Conservation (phyloP, 2,888 invertebrate genomes). For the Neuroscelio doddi region DNA sequence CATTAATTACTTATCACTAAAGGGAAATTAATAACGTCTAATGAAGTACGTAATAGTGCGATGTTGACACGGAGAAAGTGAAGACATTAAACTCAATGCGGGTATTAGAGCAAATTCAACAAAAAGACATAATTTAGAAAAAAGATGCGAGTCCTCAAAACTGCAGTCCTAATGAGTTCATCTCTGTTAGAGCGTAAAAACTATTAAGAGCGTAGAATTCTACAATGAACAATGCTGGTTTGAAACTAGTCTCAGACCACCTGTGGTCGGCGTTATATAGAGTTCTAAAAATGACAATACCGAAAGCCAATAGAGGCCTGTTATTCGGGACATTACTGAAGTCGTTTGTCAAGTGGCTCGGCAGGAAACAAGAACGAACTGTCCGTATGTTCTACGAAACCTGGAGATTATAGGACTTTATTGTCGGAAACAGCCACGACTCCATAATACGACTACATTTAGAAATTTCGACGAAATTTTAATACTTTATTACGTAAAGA, state of each 20-base stretch:
- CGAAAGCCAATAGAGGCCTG: conserved; percentile 55
- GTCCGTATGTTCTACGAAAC: conserved; percentile 48
- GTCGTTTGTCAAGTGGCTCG: conserved; percentile 60
- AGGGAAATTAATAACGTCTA: not conserved
- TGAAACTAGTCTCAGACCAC: conserved; percentile 47
- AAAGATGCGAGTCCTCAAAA: conserved; percentile 38
- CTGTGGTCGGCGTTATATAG: conserved; percentile 36
- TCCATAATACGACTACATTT: not conserved
- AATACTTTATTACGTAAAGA: not conserved
- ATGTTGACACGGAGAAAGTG: conserved; percentile 5
- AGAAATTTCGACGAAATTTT: conserved; percentile 8
- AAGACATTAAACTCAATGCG: conserved; percentile 11
- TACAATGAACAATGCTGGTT: conserved; percentile 13
- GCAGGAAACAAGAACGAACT: conserved; percentile 47
- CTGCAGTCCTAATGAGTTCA: conserved; percentile 36
- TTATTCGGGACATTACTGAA: conserved; percentile 61
- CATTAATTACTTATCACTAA: no score
- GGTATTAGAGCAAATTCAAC: conserved; percentile 13
- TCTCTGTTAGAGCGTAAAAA: conserved; percentile 44
- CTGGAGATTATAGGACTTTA: conserved; percentile 5
- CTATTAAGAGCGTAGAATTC: conserved; percentile 10
- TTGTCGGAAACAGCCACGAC: not conserved
- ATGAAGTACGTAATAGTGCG: not conserved
- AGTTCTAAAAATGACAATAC: conserved; percentile 24
- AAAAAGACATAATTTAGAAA: conserved; percentile 22